These are phyloP conservation scores for Amphimallon solstitiale DNA, from an alignment of 2,888 invertebrate species.

Conservation along the genomic window DNA sequence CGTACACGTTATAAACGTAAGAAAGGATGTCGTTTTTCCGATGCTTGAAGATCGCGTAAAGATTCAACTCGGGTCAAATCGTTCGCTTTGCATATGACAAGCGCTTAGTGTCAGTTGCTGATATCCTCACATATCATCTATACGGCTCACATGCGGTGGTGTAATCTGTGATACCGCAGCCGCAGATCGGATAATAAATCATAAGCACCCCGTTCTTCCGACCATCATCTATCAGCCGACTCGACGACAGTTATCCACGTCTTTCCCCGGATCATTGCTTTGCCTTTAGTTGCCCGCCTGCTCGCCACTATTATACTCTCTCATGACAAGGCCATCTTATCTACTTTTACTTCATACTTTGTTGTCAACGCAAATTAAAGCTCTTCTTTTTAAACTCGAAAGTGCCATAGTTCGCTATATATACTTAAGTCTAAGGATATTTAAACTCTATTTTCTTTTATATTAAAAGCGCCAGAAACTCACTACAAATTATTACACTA, in stretches of 20 bases:
- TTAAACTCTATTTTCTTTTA: no score
- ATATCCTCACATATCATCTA: conserved; percentile 59
- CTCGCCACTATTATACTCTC: conserved; percentile 27
- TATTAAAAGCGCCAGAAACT: no score
- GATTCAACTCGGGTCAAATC: conserved; percentile 47
- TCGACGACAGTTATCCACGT: conserved; percentile 48
- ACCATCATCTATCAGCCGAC: conserved; percentile 57
- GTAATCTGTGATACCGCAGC: conserved; percentile 61
- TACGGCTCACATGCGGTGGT: conserved; percentile 59
- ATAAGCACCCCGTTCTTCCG: conserved; percentile 56
- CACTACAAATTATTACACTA: not conserved
- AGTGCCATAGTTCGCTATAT: not conserved
- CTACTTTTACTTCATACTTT: conserved; percentile 20
- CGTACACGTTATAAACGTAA: conserved; percentile 18
- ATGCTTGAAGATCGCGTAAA: conserved; percentile 41
- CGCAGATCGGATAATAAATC: conserved; percentile 62
- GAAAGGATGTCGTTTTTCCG: conserved; percentile 30
- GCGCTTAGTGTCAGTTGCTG: conserved; percentile 60
- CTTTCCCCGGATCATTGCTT: conserved; percentile 47
- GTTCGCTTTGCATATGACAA: conserved; percentile 49
- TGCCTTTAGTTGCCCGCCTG: conserved; percentile 13
- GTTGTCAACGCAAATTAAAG: conserved; percentile 2
- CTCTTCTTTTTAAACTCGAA: not conserved
- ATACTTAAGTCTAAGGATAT: not conserved
- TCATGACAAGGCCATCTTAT: conserved; percentile 18